phyloP scores from a whole-genome alignment of 2,888 invertebrate genomes.

The Trichopoda pennipes region DNA sequence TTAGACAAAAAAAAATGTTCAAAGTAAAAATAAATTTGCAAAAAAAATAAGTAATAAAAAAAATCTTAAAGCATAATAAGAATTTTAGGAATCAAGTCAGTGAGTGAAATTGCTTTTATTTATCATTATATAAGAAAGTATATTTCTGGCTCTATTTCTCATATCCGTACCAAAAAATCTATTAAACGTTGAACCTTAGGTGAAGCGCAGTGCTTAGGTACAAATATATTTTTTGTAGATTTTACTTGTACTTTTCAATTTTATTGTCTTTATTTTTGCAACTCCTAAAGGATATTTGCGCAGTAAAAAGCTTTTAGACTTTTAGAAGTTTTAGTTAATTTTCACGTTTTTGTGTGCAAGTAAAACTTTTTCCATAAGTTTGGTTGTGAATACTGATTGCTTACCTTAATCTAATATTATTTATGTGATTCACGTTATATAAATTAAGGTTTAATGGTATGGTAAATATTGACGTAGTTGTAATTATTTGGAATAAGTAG shows the following conservation, averaged over 20 bases:
- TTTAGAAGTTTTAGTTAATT: conserved; percentile 30
- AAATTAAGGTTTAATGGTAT: too few species aligned
- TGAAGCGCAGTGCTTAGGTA: conserved; percentile 7
- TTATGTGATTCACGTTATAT: conserved; percentile 21
- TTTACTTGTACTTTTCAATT: conserved; percentile 24
- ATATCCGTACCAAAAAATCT: not conserved
- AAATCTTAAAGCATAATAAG: conserved; percentile 52
- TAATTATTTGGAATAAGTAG: too few species aligned
- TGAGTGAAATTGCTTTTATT: conserved; percentile 32
- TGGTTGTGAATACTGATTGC: conserved; percentile 65
- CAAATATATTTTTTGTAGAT: conserved; percentile 8
- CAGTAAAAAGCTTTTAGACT: conserved; percentile 62
- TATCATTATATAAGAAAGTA: conserved; percentile 17
- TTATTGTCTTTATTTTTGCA: conserved; percentile 8
- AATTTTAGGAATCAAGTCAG: conserved; percentile 27
- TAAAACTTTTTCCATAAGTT: conserved; percentile 54
- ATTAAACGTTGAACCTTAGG: conserved; percentile 6
- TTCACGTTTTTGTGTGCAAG: not conserved
- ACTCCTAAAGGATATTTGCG: conserved; percentile 57
- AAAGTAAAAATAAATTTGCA: conserved; percentile 8
- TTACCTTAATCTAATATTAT: conserved; percentile 48
- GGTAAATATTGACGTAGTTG: too few species aligned
- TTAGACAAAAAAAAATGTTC: not conserved
- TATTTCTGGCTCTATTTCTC: not conserved
- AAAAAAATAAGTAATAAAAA: conserved; percentile 36